Conservation (phyloP, 2,888 invertebrate species). For the Glyphotaelius pellucidus region DNA sequence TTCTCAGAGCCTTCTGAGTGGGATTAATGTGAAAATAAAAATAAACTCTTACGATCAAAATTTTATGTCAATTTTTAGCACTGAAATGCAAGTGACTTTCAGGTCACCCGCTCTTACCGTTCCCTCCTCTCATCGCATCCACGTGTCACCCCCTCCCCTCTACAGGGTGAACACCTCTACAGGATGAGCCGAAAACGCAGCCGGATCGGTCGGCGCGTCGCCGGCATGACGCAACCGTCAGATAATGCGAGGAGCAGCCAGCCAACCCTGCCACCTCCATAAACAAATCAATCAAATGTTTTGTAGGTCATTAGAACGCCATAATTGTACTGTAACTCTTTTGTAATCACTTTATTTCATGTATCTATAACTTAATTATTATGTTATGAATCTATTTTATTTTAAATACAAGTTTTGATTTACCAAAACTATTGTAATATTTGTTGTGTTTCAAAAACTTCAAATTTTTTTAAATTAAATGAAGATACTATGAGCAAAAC, state of each 20-base stretch:
- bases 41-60: too few relatives aligned
- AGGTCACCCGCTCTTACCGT: background rate
- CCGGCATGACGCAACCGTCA: conserved; percentile 18
- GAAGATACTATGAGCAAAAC: too few relatives aligned
- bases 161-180: conserved; percentile 14
- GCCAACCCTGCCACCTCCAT: background rate
- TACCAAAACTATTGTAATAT: too few relatives aligned
- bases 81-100: background rate
- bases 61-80: background rate
- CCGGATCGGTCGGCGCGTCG: conserved; percentile 39
- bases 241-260: conserved; percentile 11
- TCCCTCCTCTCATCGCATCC: conserved; percentile 28
- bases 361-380: background rate
- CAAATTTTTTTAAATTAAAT: too few relatives aligned
- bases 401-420: too few relatives aligned
- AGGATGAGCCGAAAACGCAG: conserved; percentile 40
- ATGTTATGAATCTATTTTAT: too few relatives aligned
- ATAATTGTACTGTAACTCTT: background rate
- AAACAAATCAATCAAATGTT: conserved; percentile 46
- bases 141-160: conserved; percentile 32
- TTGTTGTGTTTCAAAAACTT: too few relatives aligned
- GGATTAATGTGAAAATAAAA: too few relatives aligned
- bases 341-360: background rate
- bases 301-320: conserved; percentile 41
- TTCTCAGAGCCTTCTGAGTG: too few relatives aligned